Evolutionary conservation across 2,113 vertebrate species (phyloP).

Genomic region (Anguilla japonica): DNA sequence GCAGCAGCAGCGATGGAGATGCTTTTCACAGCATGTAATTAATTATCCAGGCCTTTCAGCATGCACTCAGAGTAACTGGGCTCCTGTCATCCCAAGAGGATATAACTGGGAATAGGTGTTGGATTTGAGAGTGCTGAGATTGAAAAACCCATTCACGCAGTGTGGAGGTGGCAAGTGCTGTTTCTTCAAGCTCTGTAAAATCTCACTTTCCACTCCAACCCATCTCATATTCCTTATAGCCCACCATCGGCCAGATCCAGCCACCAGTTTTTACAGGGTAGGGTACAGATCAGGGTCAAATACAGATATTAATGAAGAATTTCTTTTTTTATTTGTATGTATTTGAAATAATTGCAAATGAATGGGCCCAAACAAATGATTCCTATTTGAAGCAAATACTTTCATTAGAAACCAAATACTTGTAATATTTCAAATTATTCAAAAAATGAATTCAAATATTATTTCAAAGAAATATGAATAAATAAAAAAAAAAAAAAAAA

Average conservation of each 20-base stretch:
- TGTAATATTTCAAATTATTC: too few relatives aligned
- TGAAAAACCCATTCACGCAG: constrained; percentile 1
- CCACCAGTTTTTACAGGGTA: too few relatives aligned
- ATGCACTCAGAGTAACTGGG: background rate
- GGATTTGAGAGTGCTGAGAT: background rate
- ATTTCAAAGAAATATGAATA: too few relatives aligned
- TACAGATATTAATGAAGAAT: too few relatives aligned
- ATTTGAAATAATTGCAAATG: too few relatives aligned
- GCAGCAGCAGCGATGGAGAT: background rate
- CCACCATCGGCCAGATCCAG: too few relatives aligned
- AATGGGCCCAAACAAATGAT: too few relatives aligned
- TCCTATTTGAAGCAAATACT: too few relatives aligned
- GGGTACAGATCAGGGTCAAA: constrained; percentile 16
- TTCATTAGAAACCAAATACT: too few relatives aligned
- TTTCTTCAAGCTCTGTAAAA: background rate
- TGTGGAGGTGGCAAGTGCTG: background rate
- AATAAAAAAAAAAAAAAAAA: too few relatives aligned
- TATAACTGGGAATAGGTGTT: background rate
- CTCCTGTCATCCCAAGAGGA: background rate
- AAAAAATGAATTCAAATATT: too few relatives aligned
- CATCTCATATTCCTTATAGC: background rate
- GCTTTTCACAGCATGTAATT: background rate
- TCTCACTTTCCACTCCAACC: background rate
- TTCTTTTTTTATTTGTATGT: too few relatives aligned
- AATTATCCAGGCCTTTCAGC: background rate